Conservation (phyloP, 2,113 vertebrate species). For the Xiphorhynchus elegans region DNA sequence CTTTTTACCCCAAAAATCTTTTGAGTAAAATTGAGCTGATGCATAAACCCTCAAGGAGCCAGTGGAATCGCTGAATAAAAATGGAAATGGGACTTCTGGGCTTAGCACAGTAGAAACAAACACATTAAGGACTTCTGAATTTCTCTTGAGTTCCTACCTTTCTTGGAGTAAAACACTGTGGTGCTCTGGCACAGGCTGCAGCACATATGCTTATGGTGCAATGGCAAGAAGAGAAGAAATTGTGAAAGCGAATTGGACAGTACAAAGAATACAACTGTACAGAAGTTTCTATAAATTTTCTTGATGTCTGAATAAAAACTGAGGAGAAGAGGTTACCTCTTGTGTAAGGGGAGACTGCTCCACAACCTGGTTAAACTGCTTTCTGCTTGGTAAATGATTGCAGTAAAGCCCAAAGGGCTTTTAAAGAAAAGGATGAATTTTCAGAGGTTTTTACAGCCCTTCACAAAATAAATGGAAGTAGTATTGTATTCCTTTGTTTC, state of each 20-base stretch:
- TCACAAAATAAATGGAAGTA: not conserved
- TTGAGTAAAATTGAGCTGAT: not conserved
- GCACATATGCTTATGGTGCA: not conserved
- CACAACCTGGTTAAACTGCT: not conserved
- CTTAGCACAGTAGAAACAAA: not conserved
- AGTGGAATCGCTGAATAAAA: not conserved
- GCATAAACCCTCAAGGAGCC: not conserved
- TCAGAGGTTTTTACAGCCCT: not conserved
- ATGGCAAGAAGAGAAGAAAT: not conserved
- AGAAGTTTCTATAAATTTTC: not conserved
- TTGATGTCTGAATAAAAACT: not conserved
- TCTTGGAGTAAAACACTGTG: not conserved
- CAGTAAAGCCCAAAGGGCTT: not conserved
- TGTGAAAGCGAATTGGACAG: not conserved
- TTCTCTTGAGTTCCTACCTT: not conserved
- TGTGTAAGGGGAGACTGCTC: not conserved
- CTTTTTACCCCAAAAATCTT: not conserved
- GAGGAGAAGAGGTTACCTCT: not conserved
- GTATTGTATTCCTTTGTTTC: not conserved
- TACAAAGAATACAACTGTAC: not conserved
- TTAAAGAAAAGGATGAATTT: not conserved
- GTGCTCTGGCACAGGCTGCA: not conserved
- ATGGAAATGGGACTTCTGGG: not conserved
- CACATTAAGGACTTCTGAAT: not conserved
- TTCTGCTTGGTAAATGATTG: not conserved